Evolutionary conservation across 2,113 vertebrate genomes (phyloP), one percentile per base, ranked within the genome.

Genomic region (Ammodytes marinus): DNA sequence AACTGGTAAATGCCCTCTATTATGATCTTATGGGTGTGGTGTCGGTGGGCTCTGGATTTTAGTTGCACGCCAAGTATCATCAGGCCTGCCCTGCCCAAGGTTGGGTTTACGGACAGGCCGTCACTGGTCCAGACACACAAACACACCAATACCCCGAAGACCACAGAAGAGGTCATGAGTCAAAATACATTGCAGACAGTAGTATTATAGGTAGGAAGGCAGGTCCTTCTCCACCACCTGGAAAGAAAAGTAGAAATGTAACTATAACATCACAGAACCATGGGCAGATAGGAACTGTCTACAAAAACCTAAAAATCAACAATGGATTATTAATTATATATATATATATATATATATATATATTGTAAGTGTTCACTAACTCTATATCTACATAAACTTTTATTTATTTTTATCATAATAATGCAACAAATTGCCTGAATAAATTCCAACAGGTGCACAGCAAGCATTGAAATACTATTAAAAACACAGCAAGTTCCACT

Each of bases 191-290:
- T 3, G 3, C 0, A 0, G 10, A 3, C 35, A 9, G 50, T 4
- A 0, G 53, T 8, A 49, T 90, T 98, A 98, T 77, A 99, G 83
- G 89, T 96, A 97, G 0, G 59, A 64, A 0, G 96, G 95, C 37
- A 99, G 91, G 89, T 99, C 98, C 87, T 98, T 99, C 92, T 97
- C 96, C 1, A 99, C 95, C 55, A 95, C 95, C 98, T 99, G 93
- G 35, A 19, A 50, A 47, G 8, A 84, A 45, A 79, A 61, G 3
- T 42, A 7, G 0, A 65, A 11, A 43, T 55, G 1, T 71, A 5
- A 60, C 42, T 27, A 13, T 4, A 2, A 58, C 11, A 45, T 0
- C 55, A 3, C 14, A 68, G 27, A 14, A 37, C 55, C 8, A 49
- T 8, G 19, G 27, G 54, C 47, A 39, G 15, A 69, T 17, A 54